Percentiles rank a stretch among this genome's conserved stretches.
Evolutionary conservation across 2,113 vertebrate genomes (phyloP).

Genomic region (Micromys minutus): DNA sequence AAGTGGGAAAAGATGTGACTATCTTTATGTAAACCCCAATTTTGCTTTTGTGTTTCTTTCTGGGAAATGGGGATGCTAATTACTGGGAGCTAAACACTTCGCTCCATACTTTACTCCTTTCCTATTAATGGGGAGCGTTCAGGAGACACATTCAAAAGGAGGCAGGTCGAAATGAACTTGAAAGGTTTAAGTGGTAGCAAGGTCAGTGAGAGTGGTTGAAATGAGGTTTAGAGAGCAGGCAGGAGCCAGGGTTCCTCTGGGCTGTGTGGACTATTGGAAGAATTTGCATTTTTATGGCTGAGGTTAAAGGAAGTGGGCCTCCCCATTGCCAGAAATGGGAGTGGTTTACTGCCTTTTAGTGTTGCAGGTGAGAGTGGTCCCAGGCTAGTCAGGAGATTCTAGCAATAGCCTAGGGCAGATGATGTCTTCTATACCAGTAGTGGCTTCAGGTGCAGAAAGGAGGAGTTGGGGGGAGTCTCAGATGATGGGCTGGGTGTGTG

Average conservation of each 20-base stretch:
- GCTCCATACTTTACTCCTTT: background rate
- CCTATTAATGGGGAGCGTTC: background rate
- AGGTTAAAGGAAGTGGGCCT: background rate
- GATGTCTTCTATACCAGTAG: background rate
- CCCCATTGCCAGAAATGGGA: background rate
- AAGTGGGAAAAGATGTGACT: background rate
- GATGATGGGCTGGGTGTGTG: background rate
- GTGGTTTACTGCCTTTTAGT: background rate
- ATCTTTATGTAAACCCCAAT: background rate
- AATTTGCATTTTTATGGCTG: background rate
- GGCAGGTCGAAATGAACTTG: background rate
- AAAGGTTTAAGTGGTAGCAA: background rate
- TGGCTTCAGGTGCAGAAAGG: background rate
- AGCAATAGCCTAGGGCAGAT: background rate
- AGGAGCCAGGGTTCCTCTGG: background rate
- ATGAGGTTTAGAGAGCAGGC: background rate
- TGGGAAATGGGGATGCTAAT: background rate
- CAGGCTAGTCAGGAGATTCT: background rate
- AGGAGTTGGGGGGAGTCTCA: background rate
- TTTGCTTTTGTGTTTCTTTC: background rate
- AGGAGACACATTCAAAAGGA: background rate
- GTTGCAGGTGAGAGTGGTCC: background rate
- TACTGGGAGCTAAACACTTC: background rate
- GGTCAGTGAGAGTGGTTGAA: no score
- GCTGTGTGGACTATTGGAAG: fast-evolving